Base-by-base conservation (phyloP, 2,113 vertebrate species). In the Chauna torquata region DNA sequence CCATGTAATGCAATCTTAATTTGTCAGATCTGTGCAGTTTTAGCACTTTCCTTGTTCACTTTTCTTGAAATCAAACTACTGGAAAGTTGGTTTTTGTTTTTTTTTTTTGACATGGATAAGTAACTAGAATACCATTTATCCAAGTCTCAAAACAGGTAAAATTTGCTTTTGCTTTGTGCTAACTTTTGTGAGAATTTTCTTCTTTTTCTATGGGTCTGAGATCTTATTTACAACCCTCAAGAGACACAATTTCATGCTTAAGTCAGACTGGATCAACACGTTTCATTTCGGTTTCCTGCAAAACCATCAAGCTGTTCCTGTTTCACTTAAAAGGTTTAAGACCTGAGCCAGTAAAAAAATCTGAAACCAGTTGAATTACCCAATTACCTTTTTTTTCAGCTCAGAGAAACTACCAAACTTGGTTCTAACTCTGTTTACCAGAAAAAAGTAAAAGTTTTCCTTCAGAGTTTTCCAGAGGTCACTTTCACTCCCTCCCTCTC, bases 281-380 rank as follows among this genome's bases (percentile, higher is more conserved):
- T 32, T 89, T 76, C 83, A 61, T 79, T 79, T 93, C 47, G 9
- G n/a, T 30, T 92, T 71, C 72, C 91, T 79, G 77, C 77, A 57
- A 24, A 80, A 20, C 83, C 77, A 49, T 49, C 88, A 28, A 45
- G 72, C 65, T 94, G 88, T 85, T 93, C 80, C 94, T 84, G 95
- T 95, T 96, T 69, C 94, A 89, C 94, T 96, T 96, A 94, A 96
- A 64, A 65, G 96, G 90, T 72, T 96, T 96, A 96, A 93, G 11
- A 77, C 50, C 71, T 85, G 82, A 96, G 88, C 90, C 72, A 62
- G 66, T 92, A 49, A 62, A 49, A 86, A 93, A 65, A 38, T 30
- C 24, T 5, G 7, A 94, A 87, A 80, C 47, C 91, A 91, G 69
- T 72, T 38, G 68, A 91, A 92, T 80, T 27, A 23, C 65, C 27